phyloP scores from a whole-genome alignment of 1,140 invertebrate species.

The Prorops nasuta region DNA sequence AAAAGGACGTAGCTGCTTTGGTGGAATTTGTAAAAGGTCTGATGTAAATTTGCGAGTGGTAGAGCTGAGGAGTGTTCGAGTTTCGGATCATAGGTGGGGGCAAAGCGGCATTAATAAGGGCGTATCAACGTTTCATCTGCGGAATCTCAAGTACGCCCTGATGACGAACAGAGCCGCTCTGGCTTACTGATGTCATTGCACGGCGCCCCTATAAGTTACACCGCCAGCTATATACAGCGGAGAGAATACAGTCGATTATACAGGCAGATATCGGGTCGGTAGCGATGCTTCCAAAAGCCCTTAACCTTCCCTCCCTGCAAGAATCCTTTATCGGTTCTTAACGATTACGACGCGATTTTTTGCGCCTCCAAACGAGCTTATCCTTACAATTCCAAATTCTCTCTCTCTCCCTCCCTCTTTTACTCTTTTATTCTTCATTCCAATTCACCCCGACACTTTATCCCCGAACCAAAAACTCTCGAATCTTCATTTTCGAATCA shows the following conservation, averaged over 20 bases:
- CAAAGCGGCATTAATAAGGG: constrained; percentile 38
- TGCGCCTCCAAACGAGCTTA: background rate
- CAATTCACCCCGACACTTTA: too few relatives aligned
- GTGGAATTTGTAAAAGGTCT: too few relatives aligned
- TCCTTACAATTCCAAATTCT: background rate
- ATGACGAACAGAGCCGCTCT: constrained; percentile 43
- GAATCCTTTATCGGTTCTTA: constrained; percentile 18
- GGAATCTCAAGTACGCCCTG: constrained; percentile 40
- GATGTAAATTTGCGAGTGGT: too few relatives aligned
- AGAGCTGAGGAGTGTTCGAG: too few relatives aligned
- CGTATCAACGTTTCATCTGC: constrained; percentile 42
- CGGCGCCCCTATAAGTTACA: constrained; percentile 40
- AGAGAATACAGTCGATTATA: constrained; percentile 45
- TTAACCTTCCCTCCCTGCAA: too few relatives aligned
- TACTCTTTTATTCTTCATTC: too few relatives aligned
- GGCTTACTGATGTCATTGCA: constrained; percentile 50
- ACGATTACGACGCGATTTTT: constrained; percentile 20
- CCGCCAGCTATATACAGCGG: constrained; percentile 9
- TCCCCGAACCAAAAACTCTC: too few relatives aligned
- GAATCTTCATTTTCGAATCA: too few relatives aligned
- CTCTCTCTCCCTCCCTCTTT: background rate
- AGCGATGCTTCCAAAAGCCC: constrained; percentile 19
- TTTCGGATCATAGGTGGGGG: too few relatives aligned
- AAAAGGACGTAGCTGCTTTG: too few relatives aligned
- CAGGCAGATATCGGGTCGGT: constrained; percentile 30